Conservation (phyloP, 1,140 invertebrate species). For the Bombus impatiens region DNA sequence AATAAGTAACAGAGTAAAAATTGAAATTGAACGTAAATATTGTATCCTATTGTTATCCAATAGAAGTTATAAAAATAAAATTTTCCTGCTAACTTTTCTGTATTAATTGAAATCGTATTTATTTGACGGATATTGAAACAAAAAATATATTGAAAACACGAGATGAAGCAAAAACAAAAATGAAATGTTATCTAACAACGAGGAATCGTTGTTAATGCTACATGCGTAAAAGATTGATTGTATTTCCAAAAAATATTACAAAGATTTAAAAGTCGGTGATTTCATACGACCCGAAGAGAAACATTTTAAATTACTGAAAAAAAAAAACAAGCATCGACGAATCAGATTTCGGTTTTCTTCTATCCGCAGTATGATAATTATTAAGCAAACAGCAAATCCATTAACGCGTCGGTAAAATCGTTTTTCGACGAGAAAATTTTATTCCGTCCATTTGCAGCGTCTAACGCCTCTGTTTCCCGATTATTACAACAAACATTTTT, state of each 20-base stretch:
- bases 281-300: background rate
- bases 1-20: background rate
- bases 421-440: background rate
- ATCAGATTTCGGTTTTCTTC: background rate
- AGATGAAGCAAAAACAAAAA: background rate
- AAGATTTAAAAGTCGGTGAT: background rate
- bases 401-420: background rate
- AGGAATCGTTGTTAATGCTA: background rate
- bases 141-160: background rate
- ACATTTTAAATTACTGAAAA: background rate
- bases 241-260: background rate
- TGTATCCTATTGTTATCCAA: background rate
- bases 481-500: constrained; percentile 1
- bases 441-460: background rate
- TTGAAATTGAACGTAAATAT: background rate
- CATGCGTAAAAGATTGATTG: background rate
- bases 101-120: background rate
- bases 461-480: background rate
- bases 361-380: background rate
- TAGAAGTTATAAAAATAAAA: background rate
- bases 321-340: background rate
- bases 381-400: background rate
- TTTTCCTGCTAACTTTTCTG: background rate
- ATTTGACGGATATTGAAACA: background rate
- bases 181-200: background rate